Base-by-base conservation (phyloP, 2,113 vertebrate genomes). In the Gorsachius goisagi region DNA sequence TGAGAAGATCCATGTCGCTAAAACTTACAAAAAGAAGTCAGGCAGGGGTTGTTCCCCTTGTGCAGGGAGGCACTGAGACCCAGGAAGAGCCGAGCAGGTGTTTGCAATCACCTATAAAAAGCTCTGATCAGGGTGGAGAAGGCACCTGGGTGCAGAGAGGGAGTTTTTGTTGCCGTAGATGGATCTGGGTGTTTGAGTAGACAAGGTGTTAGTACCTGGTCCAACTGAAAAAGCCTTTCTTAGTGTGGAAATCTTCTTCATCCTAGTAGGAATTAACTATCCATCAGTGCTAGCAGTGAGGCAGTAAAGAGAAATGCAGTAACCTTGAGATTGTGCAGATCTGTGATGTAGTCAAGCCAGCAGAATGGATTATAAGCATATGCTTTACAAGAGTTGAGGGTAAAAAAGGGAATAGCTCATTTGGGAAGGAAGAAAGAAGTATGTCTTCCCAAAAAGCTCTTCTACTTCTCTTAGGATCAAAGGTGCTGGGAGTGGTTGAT, bases 381-480 rank as follows among this genome's bases (percentile, higher is more conserved):
- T 88, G 24, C 20, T 59, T 53, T 17, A 15, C 18, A 12, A 23
- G 49, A 55, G n/a, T 4, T 26, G 16, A 45, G 28, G 21, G 32
- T n/a, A 1, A 21, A 33, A 75, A 53, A 56, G 26, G 18, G 30
- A 17, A 3, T 2, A 7, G 35, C 20, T 41, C 35, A 9, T 32
- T 35, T 19, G 12, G 44, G 52, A 64, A 53, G 15, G 24, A 66
- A 21, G 18, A 0, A 18, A 24, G 63, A 39, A 32, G 5, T 7
- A 2, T 8, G 6, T 37, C 3, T 63, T 45, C 5, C 20, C n/a
- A 11, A 32, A 33, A 56, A 69, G 33, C 17, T 80, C 9, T 78
- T 56, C 24, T 1, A 1, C 0, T 0, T 7, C 2, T 2, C 21
- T 82, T 33, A 50, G 69, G 69, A 13, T 41, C 14, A 30, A 50